phyloP scores from a whole-genome alignment of 2,888 invertebrate species.

The Brachylomia viminalis region DNA sequence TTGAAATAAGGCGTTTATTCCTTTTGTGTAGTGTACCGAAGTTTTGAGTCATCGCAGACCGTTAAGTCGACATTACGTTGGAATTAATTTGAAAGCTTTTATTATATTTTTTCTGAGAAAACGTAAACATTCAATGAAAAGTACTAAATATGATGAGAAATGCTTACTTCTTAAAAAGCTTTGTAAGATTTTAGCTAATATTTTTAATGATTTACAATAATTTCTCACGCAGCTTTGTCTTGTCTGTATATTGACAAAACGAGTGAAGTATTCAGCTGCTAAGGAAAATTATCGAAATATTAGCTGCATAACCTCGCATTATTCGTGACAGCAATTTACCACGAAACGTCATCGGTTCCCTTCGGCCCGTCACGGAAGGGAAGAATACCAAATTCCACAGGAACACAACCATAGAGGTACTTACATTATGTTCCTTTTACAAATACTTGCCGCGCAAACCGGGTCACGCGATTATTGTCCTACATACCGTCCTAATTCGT shows the following conservation, averaged over 20 bases:
- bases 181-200: not conserved
- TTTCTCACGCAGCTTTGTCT: too few relatives aligned
- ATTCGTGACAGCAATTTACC: not conserved
- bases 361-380: conserved; percentile 33
- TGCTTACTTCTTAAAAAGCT: not conserved
- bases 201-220: not conserved
- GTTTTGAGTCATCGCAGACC: conserved; percentile 38
- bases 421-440: conserved; percentile 42
- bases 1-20: conserved; percentile 43
- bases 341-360: conserved; percentile 30
- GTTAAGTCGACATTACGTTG: conserved; percentile 31
- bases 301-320: not conserved
- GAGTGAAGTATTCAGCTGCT: not conserved
- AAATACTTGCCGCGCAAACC: conserved; percentile 53
- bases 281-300: conserved; percentile 6
- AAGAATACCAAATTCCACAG: conserved; percentile 6
- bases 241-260: not conserved
- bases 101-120: not conserved
- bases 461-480: conserved; percentile 73
- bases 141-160: conserved; percentile 20
- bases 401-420: conserved; percentile 26
- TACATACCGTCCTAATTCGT: conserved; percentile 72
- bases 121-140: conserved; percentile 4
- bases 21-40: conserved; percentile 23
- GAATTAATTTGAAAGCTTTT: conserved; percentile 38